These are phyloP conservation scores for Leptodactylus fallax DNA, from an alignment of 2,797 vertebrate genomes.

Conservation along the genomic window DNA sequence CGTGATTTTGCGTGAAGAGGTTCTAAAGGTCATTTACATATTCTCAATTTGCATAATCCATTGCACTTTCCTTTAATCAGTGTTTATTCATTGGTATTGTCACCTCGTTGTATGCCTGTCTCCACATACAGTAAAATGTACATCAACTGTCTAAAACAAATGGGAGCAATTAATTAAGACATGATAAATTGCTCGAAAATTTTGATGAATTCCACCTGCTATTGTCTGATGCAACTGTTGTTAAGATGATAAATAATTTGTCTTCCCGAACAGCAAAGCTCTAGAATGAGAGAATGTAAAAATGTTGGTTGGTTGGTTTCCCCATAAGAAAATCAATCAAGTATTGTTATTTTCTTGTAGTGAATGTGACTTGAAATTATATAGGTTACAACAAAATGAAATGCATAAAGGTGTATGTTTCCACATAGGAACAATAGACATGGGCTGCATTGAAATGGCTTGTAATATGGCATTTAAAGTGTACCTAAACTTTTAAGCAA, in stretches of 20 bases:
- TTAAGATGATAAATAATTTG: slow-evolving; percentile 51
- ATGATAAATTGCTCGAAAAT: slow-evolving; percentile 37
- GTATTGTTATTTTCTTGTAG: not conserved
- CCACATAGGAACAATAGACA: not conserved
- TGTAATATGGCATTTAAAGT: no score
- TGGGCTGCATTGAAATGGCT: no score
- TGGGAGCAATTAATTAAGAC: slow-evolving; percentile 50
- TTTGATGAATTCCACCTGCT: slow-evolving; percentile 50
- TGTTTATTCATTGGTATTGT: not conserved
- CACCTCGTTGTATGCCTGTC: not conserved
- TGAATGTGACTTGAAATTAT: slow-evolving; percentile 2
- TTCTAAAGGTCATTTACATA: not conserved
- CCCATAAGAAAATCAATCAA: not conserved
- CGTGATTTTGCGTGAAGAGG: no score
- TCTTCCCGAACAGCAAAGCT: not conserved
- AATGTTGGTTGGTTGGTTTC: slow-evolving; percentile 20
- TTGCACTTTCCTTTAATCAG: not conserved
- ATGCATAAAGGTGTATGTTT: not conserved
- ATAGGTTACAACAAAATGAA: not conserved
- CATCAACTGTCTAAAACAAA: slow-evolving; percentile 37
- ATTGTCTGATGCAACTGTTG: slow-evolving; percentile 28
- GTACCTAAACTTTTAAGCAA: no score
- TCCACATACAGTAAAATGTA: slow-evolving; percentile 36
- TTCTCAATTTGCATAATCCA: not conserved
- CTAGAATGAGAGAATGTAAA: slow-evolving; percentile 29